Evolutionary conservation across 2,888 invertebrate genomes (phyloP), one percentile per base, ranked within the genome.

Genomic region (Heterodera filipjevi): DNA sequence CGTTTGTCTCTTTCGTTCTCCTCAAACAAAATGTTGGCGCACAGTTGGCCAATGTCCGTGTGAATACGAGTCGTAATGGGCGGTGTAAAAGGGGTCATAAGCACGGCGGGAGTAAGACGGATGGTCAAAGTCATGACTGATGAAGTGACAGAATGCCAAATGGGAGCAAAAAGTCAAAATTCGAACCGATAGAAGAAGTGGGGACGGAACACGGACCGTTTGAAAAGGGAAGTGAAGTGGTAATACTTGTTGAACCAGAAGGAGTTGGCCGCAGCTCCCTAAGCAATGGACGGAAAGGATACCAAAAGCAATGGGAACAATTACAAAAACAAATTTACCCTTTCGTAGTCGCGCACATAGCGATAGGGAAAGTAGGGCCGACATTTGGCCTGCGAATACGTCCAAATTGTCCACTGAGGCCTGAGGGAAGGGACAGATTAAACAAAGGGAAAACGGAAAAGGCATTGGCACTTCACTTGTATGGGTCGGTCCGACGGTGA

Each of bases 171-270:
- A 44, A 72, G 1, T n/a, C 19, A 5, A n/a, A 72, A 19, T 59
- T 35, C 27, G 30, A 75, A 75, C 75, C 75, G 64, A n/a, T 75
- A 64, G 75, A 33, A 75, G 33, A 75, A 75, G 46, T 75, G 77
- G 46, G 81, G 80, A n/a, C 84, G 81, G 72, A 81, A 84, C n/a
- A 81, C n/a, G 46, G 79, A 70, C 22, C 76, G 66, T 44, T 66
- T 79, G 82, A 86, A 86, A 49, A 87, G 81, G 33, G 86, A 86
- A 32, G 86, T 86, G 83, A 87, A 87, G 83, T 87, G 86, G 83
- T 86, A 84, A 81, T 87, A 87, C 66, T 84, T 82, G 80, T 87
- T 87, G 80, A 85, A 85, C 86, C 87, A 78, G 74, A 79, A 79
- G 71, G 44, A 53, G 16, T 75, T 75, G 32, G 75, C 75, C 68